Evolutionary conservation across 2,888 invertebrate genomes (phyloP).

Genomic region (Margaritifera margaritifera): DNA sequence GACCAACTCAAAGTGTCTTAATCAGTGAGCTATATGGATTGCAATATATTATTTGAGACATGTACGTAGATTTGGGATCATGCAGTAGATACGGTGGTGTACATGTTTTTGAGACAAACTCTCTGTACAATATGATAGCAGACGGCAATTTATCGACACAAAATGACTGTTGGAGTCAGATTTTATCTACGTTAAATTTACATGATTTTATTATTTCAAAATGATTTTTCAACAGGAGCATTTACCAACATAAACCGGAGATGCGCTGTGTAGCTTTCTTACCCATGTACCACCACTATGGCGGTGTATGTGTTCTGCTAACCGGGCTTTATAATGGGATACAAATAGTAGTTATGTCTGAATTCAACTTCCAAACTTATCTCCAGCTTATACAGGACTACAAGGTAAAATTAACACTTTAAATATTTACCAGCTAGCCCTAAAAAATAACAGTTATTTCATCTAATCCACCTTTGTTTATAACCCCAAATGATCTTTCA

Average conservation of each 20-base stretch:
- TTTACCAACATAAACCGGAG: constrained; percentile 11
- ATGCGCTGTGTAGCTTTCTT: constrained; percentile 13
- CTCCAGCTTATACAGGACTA: constrained; percentile 17
- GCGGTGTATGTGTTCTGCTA: constrained; percentile 13
- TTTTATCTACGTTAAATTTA: not conserved
- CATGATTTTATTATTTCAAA: not conserved
- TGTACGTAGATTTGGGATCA: no score
- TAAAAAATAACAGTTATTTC: no score
- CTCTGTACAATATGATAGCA: not conserved
- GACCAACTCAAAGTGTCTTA: no score
- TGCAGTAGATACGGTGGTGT: no score
- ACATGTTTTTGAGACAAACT: no score
- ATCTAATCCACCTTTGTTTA: no score
- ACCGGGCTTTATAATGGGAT: constrained; percentile 18
- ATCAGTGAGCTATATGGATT: no score
- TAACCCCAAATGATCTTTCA: no score
- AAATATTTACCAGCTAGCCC: no score
- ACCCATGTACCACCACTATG: constrained; percentile 31
- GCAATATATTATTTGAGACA: no score
- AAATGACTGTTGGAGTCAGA: not conserved
- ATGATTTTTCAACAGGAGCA: constrained; percentile 11
- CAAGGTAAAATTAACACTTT: constrained; percentile 10
- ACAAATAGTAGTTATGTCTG: constrained; percentile 25
- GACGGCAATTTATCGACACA: not conserved
- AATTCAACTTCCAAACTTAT: constrained; percentile 15